Evolutionary conservation across 2,888 invertebrate species (phyloP), one percentile per base, ranked within the genome.

Genomic region (Drosophila robusta): DNA sequence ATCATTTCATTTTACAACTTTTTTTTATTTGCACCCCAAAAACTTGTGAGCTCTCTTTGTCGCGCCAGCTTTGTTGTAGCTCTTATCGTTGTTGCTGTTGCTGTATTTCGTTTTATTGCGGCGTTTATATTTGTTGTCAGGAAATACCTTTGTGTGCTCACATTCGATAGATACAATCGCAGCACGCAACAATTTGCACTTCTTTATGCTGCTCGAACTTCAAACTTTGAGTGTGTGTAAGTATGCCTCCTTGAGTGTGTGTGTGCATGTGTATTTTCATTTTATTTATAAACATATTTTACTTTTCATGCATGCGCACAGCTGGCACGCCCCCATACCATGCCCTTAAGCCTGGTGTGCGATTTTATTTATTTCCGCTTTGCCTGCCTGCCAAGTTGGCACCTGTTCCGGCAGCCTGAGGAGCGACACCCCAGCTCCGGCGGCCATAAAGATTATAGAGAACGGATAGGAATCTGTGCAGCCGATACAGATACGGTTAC

Each of bases 161-260:
- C 66, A 76, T 80, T 83, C 80, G 74, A 83, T 87, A 83, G 83
- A 83, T 84, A 88, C 76, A 87, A 88, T 83, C 79, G 84, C 74
- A 83, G 60, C 89, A 85, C 89, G 85, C 85, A 85, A 88, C 85
- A 85, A 85, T 85, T 85, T 88, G 84, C 85, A 85, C 89, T 86
- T 86, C 85, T 88, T 88, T 86, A 83, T 87, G 78, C 66, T 69
- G 68, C 63, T 69, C 24, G 72, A 86, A 87, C 83, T 83, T 83
- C 84, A 85, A 88, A 88, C 63, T 70, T 77, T 56, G 24, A 41
- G n/a, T 68, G 56, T 63, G 54, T 44, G 32, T 46, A 29, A 29
- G 22, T 47, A 42, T 55, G 18, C 57, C 18, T n/a, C 34, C 9
- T 26, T 11, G 22, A 18, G 34, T 47, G 16, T 49, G 36, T 52